phyloP scores from a whole-genome alignment of 1,140 invertebrate genomes.

The Drosophila aff. region DNA sequence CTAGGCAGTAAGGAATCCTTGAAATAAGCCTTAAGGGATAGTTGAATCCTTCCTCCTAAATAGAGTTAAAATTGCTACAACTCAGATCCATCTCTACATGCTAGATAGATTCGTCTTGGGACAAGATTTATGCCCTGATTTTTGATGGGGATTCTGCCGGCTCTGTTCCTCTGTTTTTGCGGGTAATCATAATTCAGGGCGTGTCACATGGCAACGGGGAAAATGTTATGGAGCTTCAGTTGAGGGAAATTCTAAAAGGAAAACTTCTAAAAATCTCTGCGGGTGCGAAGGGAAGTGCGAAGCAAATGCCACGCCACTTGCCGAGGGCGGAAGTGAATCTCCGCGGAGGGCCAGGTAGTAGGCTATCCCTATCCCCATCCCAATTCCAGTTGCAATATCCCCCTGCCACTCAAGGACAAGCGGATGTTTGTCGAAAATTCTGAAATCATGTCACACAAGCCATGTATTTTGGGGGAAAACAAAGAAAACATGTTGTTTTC shows the following conservation, averaged over 20 bases:
- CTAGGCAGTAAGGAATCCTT: neutral
- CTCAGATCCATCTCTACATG: neutral
- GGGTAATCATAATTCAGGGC: constrained; percentile 76
- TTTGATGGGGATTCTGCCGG: constrained; percentile 24
- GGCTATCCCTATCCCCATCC: constrained; percentile 6
- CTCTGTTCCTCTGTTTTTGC: constrained; percentile 1
- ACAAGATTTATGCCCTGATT: constrained; percentile 70
- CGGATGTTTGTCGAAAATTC: constrained; percentile 70
- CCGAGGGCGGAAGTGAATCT: constrained; percentile 46
- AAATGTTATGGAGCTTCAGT: constrained; percentile 57
- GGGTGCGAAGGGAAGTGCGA: constrained; percentile 6
- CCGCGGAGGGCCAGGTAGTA: constrained; percentile 47
- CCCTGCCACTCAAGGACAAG: constrained; percentile 67
- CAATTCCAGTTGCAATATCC: neutral
- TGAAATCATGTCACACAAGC: constrained; percentile 72
- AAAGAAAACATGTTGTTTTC: constrained; percentile 50
- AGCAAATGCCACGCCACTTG: constrained; percentile 19
- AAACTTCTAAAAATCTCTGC: too few relatives aligned
- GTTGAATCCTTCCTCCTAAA: too few relatives aligned
- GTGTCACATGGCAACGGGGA: constrained; percentile 58
- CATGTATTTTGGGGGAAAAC: neutral
- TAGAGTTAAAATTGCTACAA: neutral
- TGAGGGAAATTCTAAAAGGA: neutral
- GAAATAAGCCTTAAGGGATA: too few relatives aligned
- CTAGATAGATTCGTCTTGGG: neutral